Conservation (phyloP, 2,888 invertebrate species). For the Epistrophe eligans region DNA sequence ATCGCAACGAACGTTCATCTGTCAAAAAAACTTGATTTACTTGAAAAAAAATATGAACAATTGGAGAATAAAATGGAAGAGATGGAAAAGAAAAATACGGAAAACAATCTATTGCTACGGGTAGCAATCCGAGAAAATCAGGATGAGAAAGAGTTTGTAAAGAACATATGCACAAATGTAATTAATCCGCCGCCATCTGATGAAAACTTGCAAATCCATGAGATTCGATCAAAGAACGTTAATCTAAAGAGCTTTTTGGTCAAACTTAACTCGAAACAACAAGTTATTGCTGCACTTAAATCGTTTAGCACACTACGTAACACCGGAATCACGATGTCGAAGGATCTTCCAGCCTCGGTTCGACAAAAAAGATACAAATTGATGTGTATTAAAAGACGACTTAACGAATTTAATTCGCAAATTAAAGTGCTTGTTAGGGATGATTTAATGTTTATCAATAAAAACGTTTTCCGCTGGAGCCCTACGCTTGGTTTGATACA, state of each 20-base stretch:
- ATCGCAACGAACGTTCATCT: not conserved
- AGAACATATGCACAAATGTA: not conserved
- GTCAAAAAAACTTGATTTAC: not conserved
- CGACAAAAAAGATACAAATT: not conserved
- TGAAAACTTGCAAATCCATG: not conserved
- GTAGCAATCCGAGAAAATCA: conserved; percentile 2
- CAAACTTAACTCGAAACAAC: not conserved
- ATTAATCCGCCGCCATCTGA: not conserved
- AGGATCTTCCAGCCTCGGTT: not conserved
- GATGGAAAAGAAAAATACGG: not conserved
- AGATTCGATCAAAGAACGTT: not conserved
- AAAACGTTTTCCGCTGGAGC: not conserved
- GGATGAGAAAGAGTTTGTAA: not conserved
- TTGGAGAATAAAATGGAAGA: not conserved
- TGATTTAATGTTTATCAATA: not conserved
- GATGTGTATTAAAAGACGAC: not conserved
- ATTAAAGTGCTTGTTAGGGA: not conserved
- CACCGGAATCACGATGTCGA: not conserved
- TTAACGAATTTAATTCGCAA: not conserved
- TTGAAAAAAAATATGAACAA: conserved; percentile 5
- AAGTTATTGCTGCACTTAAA: conserved; percentile 1
- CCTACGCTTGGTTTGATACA: not conserved
- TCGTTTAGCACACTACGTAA: not conserved
- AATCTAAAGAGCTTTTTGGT: not conserved
- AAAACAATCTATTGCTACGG: not conserved